Evolutionary conservation across 2,797 vertebrate genomes (phyloP), one percentile per base, ranked within the genome.

Genomic region (Propithecus perrieri): DNA sequence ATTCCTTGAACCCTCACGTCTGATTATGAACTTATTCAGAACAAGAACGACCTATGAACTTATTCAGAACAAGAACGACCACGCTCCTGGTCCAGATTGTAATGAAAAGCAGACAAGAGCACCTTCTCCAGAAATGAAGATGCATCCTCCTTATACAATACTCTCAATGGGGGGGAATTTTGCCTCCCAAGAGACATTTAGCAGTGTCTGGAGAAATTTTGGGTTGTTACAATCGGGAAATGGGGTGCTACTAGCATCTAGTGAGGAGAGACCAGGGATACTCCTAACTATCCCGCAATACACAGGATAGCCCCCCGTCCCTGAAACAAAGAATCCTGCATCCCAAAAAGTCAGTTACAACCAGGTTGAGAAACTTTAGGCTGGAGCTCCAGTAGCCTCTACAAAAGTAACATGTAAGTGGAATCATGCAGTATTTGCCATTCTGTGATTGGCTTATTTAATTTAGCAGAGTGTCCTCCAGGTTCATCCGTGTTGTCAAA

Each of bases 141-240:
- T 22, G 2, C 3, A 12, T 13, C 3, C 69, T 17, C 8, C 2
- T 78, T 74, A 33, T 15, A 65, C 0, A 14, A 24, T 28, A 7
- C 35, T 72, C 43, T 85, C 61, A 53, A 3, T 11, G 28, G 38
- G 67, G 14, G 15, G 11, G 43, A 41, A 15, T 20, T 12, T 13
- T 84, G 1, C 55, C 10, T 17, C 30, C 33, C 38, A 30, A 59
- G 53, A 80, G 26, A 81, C 0, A 7, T 5, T 26, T 26, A 63
- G 17, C 28, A 46, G 48, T 7, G 6, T 65, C 38, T 76, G 7
- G 71, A 83, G 35, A 74, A 1, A 67, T 46, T 20, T 7, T 9
- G 20, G 18, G 6, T 78, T 76, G 26, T 35, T 35, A 72, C 11
- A 33, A 41, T 6, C 33, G 4, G 72, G 30, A 14, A 78, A 8